These are phyloP conservation scores for Dione juno DNA, from an alignment of 2,888 invertebrate species.

Conservation along the genomic window DNA sequence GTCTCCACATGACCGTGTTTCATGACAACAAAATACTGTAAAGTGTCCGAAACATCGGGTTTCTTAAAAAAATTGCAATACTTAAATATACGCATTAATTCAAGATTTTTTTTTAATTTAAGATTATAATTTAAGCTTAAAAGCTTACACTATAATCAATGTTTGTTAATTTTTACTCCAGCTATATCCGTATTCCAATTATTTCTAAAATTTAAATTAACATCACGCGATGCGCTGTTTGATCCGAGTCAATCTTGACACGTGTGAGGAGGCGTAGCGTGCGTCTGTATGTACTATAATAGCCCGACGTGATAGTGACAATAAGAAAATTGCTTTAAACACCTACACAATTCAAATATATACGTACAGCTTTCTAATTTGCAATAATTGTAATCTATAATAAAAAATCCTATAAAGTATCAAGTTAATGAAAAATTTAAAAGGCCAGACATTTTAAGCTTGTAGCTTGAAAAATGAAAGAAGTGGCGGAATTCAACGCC, in stretches of 20 bases:
- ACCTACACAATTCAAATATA: neutral
- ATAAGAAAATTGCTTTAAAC: conserved; percentile 31
- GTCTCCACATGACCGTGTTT: too few relatives aligned
- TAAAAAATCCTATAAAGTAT: too few relatives aligned
- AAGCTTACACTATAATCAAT: neutral
- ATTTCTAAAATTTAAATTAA: conserved; percentile 34
- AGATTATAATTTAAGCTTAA: too few relatives aligned
- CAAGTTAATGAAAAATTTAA: too few relatives aligned
- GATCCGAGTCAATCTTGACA: conserved; percentile 36
- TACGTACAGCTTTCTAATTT: neutral
- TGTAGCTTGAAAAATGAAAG: too few relatives aligned
- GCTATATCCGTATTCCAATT: conserved; percentile 37
- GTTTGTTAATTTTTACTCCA: conserved; percentile 15
- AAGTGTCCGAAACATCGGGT: too few relatives aligned
- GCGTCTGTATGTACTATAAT: conserved; percentile 25
- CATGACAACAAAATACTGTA: too few relatives aligned
- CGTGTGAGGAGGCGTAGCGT: conserved; percentile 28
- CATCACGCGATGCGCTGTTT: conserved; percentile 43
- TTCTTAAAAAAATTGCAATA: too few relatives aligned
- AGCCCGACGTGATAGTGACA: conserved; percentile 17
- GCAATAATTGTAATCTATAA: neutral
- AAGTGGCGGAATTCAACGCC: too few relatives aligned
- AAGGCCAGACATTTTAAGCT: too few relatives aligned
- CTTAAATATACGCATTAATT: too few relatives aligned
- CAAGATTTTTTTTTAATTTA: too few relatives aligned